Evolutionary conservation across 2,888 invertebrate species (phyloP).

Genomic region (Beris morrisii): DNA sequence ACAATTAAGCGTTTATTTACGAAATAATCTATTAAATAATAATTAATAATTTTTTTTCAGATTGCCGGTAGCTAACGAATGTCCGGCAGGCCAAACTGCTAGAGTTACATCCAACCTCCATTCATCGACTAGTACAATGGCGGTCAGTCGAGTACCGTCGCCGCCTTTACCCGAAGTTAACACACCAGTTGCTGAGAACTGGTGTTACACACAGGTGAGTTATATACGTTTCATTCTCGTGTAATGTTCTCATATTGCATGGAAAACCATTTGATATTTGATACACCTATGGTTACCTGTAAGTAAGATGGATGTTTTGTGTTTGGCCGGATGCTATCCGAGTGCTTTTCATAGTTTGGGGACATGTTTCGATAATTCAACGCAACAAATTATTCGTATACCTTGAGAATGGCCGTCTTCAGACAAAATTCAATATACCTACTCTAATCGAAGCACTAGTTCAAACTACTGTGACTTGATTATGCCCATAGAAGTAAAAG

Average conservation of each 20-base stretch:
- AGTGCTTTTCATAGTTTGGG: neutral
- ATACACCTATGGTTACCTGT: neutral
- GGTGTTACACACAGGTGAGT: conserved; percentile 99
- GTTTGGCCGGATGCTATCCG: conserved; percentile 3
- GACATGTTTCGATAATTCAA: no score
- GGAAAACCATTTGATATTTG: neutral
- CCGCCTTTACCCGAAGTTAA: conserved; percentile 93
- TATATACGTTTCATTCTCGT: neutral
- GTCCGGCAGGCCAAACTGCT: conserved; percentile 80
- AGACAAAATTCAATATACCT: no score
- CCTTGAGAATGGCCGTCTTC: no score
- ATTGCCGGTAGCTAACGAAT: conserved; percentile 76
- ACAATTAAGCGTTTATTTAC: no score
- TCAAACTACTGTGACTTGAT: no score
- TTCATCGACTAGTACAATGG: conserved; percentile 86
- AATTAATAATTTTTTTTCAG: conserved; percentile 56
- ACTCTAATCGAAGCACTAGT: no score
- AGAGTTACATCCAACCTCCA: conserved; percentile 81
- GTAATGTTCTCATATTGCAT: neutral
- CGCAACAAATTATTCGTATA: no score
- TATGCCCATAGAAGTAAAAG: no score
- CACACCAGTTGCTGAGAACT: conserved; percentile 98
- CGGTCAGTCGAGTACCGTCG: conserved; percentile 95
- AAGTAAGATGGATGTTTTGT: neutral
- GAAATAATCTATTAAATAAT: no score